Percentiles rank a stretch among this genome's conserved stretches.
These are phyloP conservation scores for Cybosia mesomella DNA, from an alignment of 2,888 invertebrate species.

Conservation along the genomic window DNA sequence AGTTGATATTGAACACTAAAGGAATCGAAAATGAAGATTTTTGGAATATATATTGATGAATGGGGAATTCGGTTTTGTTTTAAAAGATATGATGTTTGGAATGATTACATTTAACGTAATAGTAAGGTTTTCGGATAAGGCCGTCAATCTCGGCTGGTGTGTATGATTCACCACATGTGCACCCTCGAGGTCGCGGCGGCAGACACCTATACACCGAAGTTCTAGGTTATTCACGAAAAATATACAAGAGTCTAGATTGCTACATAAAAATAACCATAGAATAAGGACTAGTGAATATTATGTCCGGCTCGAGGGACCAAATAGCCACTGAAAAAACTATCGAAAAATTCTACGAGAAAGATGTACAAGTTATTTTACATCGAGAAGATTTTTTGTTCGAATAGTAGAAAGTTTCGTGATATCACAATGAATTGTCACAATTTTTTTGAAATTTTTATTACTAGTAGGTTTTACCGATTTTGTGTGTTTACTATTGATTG, in stretches of 20 bases:
- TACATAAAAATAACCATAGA: neutral
- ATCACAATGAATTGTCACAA: neutral
- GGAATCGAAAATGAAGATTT: neutral
- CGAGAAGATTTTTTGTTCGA: neutral
- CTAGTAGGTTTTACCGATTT: neutral
- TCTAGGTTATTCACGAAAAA: conserved; percentile 13
- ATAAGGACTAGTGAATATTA: neutral
- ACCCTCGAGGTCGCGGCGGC: conserved; percentile 37
- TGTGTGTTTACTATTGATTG: neutral
- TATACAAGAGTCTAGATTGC: neutral
- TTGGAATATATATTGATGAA: neutral
- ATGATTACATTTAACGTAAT: conserved; percentile 54
- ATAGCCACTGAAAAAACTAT: neutral
- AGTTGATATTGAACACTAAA: neutral
- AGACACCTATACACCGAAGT: conserved; percentile 22
- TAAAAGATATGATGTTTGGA: conserved; percentile 55
- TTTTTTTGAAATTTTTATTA: neutral
- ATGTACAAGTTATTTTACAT: too few relatives aligned
- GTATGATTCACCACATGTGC: conserved; percentile 50
- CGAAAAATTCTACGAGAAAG: neutral
- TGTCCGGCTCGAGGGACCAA: neutral
- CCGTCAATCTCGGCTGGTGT: conserved; percentile 52
- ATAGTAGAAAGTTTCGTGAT: neutral
- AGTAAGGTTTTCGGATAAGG: conserved; percentile 63
- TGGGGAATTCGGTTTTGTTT: neutral